phyloP scores from a whole-genome alignment of 2,113 vertebrate species.

The Plectropomus leopardus region DNA sequence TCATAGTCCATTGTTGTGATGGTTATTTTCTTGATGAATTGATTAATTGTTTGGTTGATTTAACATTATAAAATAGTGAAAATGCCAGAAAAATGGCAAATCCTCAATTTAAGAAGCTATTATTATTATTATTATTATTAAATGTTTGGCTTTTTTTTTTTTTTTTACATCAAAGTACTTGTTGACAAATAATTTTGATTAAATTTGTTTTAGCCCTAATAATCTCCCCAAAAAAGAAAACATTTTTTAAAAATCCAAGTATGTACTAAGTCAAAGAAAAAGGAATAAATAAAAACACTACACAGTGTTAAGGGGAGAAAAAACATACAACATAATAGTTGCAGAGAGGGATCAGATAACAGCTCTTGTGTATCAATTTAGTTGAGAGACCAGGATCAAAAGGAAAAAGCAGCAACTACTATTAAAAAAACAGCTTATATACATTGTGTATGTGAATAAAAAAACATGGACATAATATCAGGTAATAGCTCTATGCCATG shows the following conservation, averaged over 20 bases:
- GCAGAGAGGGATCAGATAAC: no score
- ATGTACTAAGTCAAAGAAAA: no score
- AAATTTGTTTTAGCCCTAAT: background rate
- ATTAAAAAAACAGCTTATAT: no score
- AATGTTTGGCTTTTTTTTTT: background rate
- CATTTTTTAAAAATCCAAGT: background rate
- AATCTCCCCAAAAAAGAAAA: background rate
- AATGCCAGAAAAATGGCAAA: background rate
- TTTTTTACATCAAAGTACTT: background rate
- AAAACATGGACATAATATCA: background rate
- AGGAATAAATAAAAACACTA: no score
- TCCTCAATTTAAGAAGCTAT: background rate
- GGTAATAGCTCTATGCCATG: background rate
- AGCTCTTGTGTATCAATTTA: no score
- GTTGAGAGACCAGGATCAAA: no score
- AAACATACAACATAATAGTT: no score
- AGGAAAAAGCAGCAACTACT: no score
- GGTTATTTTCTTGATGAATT: background rate
- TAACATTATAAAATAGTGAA: background rate
- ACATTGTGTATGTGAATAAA: background rate
- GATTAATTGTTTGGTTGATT: background rate
- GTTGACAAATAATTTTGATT: no score
- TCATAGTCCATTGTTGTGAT: background rate
- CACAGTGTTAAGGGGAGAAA: no score
- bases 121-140: background rate